phyloP scores from a whole-genome alignment of 2,888 invertebrate species.

The Bruchidius siliquastri region DNA sequence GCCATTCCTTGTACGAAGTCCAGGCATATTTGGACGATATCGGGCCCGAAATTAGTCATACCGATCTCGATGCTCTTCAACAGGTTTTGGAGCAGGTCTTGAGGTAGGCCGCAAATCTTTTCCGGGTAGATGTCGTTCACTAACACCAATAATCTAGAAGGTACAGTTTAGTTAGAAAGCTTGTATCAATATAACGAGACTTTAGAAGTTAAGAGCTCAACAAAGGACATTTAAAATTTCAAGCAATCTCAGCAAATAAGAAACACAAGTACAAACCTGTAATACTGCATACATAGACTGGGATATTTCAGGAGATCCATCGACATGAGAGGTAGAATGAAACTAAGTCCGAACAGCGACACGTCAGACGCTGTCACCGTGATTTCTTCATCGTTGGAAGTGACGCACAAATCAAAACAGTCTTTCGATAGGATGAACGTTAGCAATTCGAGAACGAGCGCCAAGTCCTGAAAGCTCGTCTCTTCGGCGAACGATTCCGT shows the following conservation, averaged over 20 bases:
- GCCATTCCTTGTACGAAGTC: constrained; percentile 56
- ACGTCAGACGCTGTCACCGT: constrained; percentile 55
- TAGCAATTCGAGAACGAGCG: constrained; percentile 73
- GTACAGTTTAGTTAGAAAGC: too few relatives aligned
- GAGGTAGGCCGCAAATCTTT: constrained; percentile 52
- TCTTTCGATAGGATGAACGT: constrained; percentile 46
- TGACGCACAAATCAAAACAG: constrained; percentile 42
- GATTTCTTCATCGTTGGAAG: constrained; percentile 32
- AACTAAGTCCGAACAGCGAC: constrained; percentile 63
- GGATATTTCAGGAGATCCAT: constrained; percentile 68
- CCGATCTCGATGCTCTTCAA: constrained; percentile 58
- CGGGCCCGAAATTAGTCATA: constrained; percentile 55
- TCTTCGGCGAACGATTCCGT: constrained; percentile 66
- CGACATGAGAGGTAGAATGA: constrained; percentile 70
- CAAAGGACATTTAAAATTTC: too few relatives aligned
- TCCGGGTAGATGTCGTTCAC: constrained; percentile 64
- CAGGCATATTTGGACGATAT: constrained; percentile 54
- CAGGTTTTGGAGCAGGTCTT: constrained; percentile 51
- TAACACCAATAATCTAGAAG: constrained; percentile 52
- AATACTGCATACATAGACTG: constrained; percentile 58
- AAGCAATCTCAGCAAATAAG: too few relatives aligned
- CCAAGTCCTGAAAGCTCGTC: constrained; percentile 69
- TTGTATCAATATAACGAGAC: too few relatives aligned
- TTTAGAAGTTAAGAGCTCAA: too few relatives aligned
- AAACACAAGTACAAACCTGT: constrained; percentile 42